Percentiles rank a stretch among this genome's conserved stretches.
These are phyloP conservation scores for Peromyscus californicus DNA, from an alignment of 2,113 vertebrate genomes.

Conservation along the genomic window DNA sequence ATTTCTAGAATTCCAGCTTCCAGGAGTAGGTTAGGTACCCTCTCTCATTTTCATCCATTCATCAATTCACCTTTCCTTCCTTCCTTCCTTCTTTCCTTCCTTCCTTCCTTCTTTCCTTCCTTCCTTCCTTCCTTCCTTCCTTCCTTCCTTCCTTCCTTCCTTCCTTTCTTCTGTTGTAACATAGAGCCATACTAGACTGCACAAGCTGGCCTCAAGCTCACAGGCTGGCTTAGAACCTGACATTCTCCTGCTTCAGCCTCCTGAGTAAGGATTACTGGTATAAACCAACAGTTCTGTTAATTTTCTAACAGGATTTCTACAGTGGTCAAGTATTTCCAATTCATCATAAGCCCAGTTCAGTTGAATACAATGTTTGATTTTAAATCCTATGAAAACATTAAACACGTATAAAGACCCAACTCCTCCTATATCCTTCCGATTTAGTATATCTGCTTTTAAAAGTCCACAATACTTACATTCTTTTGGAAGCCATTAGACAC, in stretches of 20 bases:
- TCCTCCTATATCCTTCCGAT: background rate
- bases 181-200: background rate
- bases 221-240: background rate
- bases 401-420: background rate
- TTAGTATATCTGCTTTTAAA: background rate
- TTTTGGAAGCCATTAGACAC: background rate
- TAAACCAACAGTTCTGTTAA: background rate
- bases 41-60: background rate
- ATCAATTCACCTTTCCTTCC: rapidly evolving
- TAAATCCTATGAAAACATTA: conserved; percentile 34
- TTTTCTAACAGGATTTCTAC: background rate
- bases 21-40: background rate
- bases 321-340: background rate
- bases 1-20: background rate
- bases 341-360: background rate
- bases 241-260: background rate
- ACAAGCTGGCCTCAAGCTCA: background rate
- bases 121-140: too few species aligned
- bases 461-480: background rate
- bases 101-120: too few species aligned
- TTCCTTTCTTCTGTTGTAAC: background rate
- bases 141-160: too few species aligned
- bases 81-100: too few species aligned
- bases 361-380: conserved; percentile 29
- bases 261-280: background rate